Evolutionary conservation across 2,888 invertebrate species (phyloP).

Genomic region (Sesia apiformis): DNA sequence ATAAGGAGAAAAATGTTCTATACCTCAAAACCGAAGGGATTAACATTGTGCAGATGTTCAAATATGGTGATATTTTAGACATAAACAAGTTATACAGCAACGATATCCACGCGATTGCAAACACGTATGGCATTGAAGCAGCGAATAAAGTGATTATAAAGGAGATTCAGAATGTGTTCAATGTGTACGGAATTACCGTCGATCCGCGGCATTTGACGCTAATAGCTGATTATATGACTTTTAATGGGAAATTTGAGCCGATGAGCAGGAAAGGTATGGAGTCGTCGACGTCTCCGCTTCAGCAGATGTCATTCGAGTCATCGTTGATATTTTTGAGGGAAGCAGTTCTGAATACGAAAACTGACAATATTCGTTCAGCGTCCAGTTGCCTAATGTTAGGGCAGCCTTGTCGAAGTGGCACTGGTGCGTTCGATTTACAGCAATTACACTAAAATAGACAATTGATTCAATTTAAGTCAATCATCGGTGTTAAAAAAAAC

Average conservation of each 20-base stretch:
- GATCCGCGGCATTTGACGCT: constrained; percentile 94
- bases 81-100: constrained; percentile 91
- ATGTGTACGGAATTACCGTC: constrained; percentile 96
- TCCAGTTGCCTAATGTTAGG: constrained; percentile 92
- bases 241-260: constrained; percentile 90
- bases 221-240: constrained; percentile 98
- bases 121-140: constrained; percentile 97
- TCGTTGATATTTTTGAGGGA: constrained; percentile 88
- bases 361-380: constrained; percentile 86
- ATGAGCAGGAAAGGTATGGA: constrained; percentile 94
- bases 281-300: constrained; percentile 92
- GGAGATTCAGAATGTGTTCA: constrained; percentile 97
- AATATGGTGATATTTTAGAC: constrained; percentile 84
- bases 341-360: constrained; percentile 81
- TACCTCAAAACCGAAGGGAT: constrained; percentile 96
- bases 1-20: constrained; percentile 76
- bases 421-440: constrained; percentile 80
- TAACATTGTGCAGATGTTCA: constrained; percentile 92
- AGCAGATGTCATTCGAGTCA: constrained; percentile 99
- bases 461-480: too few species aligned
- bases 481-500: too few species aligned
- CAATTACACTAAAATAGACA: constrained; percentile 22
- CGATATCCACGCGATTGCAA: constrained; percentile 92
- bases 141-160: constrained; percentile 92
- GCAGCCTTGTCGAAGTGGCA: constrained; percentile 86